phyloP scores from a whole-genome alignment of 2,113 vertebrate genomes.

The Phrynocephalus versicolor region DNA sequence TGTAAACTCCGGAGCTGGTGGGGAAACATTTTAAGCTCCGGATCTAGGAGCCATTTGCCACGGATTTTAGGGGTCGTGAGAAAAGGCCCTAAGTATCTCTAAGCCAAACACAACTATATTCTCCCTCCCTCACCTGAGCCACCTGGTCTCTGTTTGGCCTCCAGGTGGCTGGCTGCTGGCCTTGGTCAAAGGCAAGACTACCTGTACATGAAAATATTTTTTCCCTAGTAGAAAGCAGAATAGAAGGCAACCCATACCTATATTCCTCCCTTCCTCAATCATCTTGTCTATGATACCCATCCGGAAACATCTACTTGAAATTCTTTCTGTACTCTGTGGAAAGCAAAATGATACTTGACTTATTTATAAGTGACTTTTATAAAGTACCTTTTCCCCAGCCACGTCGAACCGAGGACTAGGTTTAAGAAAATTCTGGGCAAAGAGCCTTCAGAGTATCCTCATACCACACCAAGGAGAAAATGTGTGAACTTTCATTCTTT shows the following conservation, averaged over 20 bases:
- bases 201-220: fast-evolving
- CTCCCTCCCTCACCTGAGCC: neutral
- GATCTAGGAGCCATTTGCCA: too few relatives aligned
- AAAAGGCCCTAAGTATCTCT: neutral
- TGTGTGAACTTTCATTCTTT: too few relatives aligned
- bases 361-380: too few relatives aligned
- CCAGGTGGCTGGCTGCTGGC: neutral
- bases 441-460: too few relatives aligned
- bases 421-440: too few relatives aligned
- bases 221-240: neutral
- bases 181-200: neutral
- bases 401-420: neutral
- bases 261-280: neutral
- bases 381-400: too few relatives aligned
- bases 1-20: too few relatives aligned
- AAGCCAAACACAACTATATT: neutral
- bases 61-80: too few relatives aligned
- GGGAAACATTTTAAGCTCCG: too few relatives aligned
- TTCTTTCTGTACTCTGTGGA: neutral
- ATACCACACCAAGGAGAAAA: too few relatives aligned
- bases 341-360: too few relatives aligned
- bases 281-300: neutral
- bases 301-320: neutral
- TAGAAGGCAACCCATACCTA: neutral
- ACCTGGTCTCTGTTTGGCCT: neutral